Conservation (phyloP, 2,797 vertebrate species). For the Lagorchestes hirsutus region DNA sequence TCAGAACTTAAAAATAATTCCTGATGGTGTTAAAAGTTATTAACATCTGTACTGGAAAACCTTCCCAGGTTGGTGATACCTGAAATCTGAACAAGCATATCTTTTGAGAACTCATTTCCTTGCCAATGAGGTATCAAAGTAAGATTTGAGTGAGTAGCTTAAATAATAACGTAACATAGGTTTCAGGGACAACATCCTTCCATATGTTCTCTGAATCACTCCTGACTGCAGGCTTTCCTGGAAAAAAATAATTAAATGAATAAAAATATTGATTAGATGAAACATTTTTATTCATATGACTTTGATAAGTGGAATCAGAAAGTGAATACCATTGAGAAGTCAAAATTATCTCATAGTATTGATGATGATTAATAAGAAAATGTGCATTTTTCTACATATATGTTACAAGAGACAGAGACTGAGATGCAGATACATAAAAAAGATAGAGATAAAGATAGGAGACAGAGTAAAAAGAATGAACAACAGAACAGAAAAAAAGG, state of each 20-base stretch:
- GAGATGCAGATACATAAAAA: not conserved
- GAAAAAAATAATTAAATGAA: not conserved
- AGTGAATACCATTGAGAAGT: not conserved
- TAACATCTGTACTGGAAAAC: too few species aligned
- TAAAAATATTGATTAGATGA: not conserved
- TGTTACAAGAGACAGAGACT: not conserved
- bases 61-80: not conserved
- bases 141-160: not conserved
- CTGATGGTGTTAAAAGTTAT: not conserved
- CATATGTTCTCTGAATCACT: not conserved
- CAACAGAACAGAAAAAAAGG: too few species aligned
- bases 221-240: not conserved
- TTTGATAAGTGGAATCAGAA: not conserved
- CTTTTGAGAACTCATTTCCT: not conserved
- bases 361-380: not conserved
- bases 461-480: not conserved
- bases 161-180: not conserved
- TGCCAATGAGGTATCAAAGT: not conserved
- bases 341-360: not conserved
- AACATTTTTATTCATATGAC: not conserved
- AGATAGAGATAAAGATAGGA: not conserved
- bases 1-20: not conserved
- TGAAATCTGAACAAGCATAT: not conserved
- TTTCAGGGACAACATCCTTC: not conserved
- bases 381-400: not conserved